Evolutionary conservation across 2,888 invertebrate species (phyloP), one percentile per base, ranked within the genome.

Genomic region (Dicyrtomina minuta): DNA sequence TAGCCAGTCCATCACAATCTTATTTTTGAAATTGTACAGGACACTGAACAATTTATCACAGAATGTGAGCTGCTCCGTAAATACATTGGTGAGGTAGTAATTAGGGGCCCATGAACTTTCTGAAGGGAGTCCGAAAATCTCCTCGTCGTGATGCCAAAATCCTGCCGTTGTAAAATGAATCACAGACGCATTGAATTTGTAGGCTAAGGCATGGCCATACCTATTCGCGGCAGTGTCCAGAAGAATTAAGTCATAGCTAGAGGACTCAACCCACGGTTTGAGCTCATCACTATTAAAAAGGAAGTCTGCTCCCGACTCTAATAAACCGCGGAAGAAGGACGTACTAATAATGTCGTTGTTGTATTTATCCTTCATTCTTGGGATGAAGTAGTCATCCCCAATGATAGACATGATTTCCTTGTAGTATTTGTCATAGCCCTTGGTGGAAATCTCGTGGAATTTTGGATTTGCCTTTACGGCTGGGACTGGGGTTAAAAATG

Each of bases 381-480:
- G n/a, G 13, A 49, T n/a, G n/a, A 62, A 46, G 15, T 1, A 17
- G 1, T 20, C 8, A 4, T 62, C 61, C n/a, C 24, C 61, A n/a
- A 17, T 10, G 13, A 13, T 33, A n/a, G 27, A 15, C 15, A 62
- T 17, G 6, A 26, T 12, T 20, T 6, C 8, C 27, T 62, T 24
- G 24, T 12, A 27, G 3, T 6, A 43, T 15, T 46, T 6, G 10
- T 22, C 43, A 1, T 26, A 13, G 10, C 13, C 13, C 13, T 20
- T 22, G 3, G 61, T 46, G 17, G 2, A 13, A 17, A 62, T 49
- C 27, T 62, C 61, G 3, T n/a, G 10, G 49, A 62, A 62, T 46
- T 62, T 62, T 49, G 61, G 43, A 46, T 62, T 62, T n/a, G n/a
- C 4, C n/a, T 26, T 46, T 1, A 15, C 15, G 15, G 61, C 24